A percentile compares a stretch with the other conserved stretches of the same genome.
These are phyloP conservation scores for Brachyptera putata DNA, from an alignment of 2,888 invertebrate species.

Conservation along the genomic window DNA sequence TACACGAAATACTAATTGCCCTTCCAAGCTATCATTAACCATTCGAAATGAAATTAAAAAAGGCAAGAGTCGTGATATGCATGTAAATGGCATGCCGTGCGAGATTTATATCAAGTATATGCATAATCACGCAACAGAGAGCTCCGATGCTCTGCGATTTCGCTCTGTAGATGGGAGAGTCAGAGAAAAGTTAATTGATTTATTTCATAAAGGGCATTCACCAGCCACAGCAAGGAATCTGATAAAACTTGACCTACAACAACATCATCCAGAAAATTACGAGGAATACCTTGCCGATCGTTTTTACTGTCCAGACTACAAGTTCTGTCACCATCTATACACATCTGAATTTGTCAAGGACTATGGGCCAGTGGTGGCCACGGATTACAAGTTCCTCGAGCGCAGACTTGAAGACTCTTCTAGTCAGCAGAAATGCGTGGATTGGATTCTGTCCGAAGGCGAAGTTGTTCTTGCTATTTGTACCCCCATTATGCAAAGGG, in stretches of 20 bases:
- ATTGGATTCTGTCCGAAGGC: not conserved
- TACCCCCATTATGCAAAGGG: not conserved
- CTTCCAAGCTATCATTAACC: not conserved
- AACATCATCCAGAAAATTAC: not conserved
- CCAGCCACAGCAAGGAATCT: not conserved
- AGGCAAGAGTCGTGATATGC: not conserved
- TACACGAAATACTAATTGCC: not conserved
- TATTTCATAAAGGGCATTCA: constrained; percentile 1
- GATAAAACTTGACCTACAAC: not conserved
- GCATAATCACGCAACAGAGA: not conserved
- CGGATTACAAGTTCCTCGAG: not conserved
- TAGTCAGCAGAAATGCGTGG: not conserved
- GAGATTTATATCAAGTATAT: too few species aligned
- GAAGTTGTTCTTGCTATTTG: not conserved
- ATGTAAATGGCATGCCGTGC: not conserved
- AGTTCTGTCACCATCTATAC: not conserved
- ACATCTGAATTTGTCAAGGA: not conserved
- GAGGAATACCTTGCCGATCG: not conserved
- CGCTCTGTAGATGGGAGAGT: not conserved
- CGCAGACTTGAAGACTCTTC: not conserved
- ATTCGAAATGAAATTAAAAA: not conserved
- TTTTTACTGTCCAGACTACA: not conserved
- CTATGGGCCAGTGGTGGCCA: not conserved
- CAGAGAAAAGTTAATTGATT: not conserved
- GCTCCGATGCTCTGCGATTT: not conserved